Percentiles rank a stretch among this genome's conserved stretches.
Conservation (phyloP, 2,888 invertebrate species). For the Choreutis nemorana region DNA sequence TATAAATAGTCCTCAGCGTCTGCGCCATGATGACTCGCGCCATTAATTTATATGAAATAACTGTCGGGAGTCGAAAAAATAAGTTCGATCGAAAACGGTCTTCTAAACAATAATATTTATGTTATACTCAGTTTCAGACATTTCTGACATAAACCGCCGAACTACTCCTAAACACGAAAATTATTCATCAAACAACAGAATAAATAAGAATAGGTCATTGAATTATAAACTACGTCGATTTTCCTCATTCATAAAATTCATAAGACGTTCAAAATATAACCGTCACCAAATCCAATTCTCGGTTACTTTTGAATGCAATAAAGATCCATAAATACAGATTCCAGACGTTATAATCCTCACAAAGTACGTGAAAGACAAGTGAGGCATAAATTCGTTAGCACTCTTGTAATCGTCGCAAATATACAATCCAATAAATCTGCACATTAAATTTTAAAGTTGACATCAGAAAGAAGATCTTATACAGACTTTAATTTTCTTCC, state of each 20-base stretch:
- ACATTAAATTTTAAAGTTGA: slow-evolving; percentile 63
- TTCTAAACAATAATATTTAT: slow-evolving; percentile 62
- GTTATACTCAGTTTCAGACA: slow-evolving; percentile 50
- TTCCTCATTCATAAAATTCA: not conserved
- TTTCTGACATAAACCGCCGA: too few relatives aligned
- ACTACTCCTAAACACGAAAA: too few relatives aligned
- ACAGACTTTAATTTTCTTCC: slow-evolving; percentile 41
- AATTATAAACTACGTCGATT: too few relatives aligned
- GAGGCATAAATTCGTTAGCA: slow-evolving; percentile 59
- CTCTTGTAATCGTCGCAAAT: slow-evolving; percentile 55
- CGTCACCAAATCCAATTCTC: slow-evolving; percentile 39
- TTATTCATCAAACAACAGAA: too few relatives aligned
- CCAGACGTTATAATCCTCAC: slow-evolving; percentile 43
- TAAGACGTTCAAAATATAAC: slow-evolving; percentile 30
- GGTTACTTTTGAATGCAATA: slow-evolving; percentile 44
- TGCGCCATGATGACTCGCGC: slow-evolving; percentile 64
- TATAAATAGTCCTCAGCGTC: slow-evolving; percentile 64
- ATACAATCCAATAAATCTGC: slow-evolving; percentile 51
- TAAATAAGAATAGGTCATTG: too few relatives aligned
- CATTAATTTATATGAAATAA: slow-evolving; percentile 68
- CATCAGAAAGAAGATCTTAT: slow-evolving; percentile 61
- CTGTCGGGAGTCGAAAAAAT: slow-evolving; percentile 66
- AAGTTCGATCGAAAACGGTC: slow-evolving; percentile 58
- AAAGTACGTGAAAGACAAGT: slow-evolving; percentile 44
- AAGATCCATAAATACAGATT: slow-evolving; percentile 51